Percentiles rank a stretch among this genome's conserved stretches.
phyloP scores from a whole-genome alignment of 2,888 invertebrate species.

The Acanthosepion esculentum region DNA sequence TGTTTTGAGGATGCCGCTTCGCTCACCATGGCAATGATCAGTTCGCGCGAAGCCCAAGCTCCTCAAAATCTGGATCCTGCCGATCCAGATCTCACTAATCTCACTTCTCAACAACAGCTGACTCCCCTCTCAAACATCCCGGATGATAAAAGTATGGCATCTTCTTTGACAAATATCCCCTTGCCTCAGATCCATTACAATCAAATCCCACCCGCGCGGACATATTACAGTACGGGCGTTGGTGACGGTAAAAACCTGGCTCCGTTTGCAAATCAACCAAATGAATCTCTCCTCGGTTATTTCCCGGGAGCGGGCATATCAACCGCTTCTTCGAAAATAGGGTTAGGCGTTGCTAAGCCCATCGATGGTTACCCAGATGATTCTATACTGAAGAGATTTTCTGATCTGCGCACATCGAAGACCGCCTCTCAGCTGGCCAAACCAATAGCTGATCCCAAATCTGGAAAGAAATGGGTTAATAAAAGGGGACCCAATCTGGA shows the following conservation, averaged over 20 bases:
- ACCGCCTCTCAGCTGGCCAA: slow-evolving; percentile 1
- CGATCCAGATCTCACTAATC: not conserved
- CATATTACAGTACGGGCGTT: not conserved
- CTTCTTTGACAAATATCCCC: not conserved
- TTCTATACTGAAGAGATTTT: not conserved
- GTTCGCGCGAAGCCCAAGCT: not conserved
- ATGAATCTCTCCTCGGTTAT: not conserved
- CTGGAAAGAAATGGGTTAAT: not conserved
- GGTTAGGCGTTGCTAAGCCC: not conserved
- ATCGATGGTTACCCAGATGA: not conserved
- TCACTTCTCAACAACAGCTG: not conserved
- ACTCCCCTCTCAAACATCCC: not conserved
- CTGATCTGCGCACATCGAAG: not conserved
- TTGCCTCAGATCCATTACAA: not conserved
- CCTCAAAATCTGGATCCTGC: not conserved
- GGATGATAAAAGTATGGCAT: not conserved
- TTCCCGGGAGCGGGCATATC: not conserved
- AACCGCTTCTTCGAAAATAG: not conserved
- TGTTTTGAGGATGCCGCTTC: slow-evolving; percentile 39
- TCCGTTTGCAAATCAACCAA: not conserved
- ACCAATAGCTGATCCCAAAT: not conserved
- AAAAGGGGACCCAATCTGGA: not conserved
- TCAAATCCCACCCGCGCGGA: not conserved
- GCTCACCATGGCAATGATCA: not conserved
- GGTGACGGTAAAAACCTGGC: not conserved